Evolutionary conservation across 2,113 vertebrate species (phyloP).

Genomic region (Gallinago undulata): DNA sequence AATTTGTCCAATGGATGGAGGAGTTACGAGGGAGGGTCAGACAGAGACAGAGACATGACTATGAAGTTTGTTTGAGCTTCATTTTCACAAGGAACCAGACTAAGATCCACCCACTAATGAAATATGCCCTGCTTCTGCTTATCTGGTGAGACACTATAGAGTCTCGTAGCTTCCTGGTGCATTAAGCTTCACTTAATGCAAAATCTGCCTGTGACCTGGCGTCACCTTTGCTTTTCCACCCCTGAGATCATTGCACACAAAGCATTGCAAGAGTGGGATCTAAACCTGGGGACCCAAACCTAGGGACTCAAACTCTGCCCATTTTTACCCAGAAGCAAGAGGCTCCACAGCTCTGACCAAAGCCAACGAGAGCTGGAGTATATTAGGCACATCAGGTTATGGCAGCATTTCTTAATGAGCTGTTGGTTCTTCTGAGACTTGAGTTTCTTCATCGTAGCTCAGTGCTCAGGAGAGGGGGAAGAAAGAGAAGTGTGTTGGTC

Average conservation of each 20-base stretch:
- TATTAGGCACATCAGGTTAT: not conserved
- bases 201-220: not conserved
- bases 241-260: not conserved
- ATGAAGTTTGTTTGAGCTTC: slow-evolving; percentile 9
- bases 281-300: not conserved
- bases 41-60: not conserved
- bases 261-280: not conserved
- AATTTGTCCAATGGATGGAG: not conserved
- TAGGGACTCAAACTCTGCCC: not conserved
- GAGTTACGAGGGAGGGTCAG: not conserved
- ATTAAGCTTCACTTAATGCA: not conserved
- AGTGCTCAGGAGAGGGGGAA: slow-evolving; percentile 31
- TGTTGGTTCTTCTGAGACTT: slow-evolving; percentile 17
- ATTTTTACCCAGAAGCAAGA: not conserved
- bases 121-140: slow-evolving; percentile 1
- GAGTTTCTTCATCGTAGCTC: slow-evolving; percentile 25
- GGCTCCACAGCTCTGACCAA: not conserved
- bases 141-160: not conserved
- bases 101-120: slow-evolving; percentile 3
- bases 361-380: not conserved
- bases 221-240: not conserved
- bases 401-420: slow-evolving; percentile 45
- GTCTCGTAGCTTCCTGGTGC: not conserved
- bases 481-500: slow-evolving; percentile 59
- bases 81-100: slow-evolving; percentile 22